Evolutionary conservation across 2,797 vertebrate species (phyloP), one percentile per base, ranked within the genome.

Genomic region (Naso thynnoides): DNA sequence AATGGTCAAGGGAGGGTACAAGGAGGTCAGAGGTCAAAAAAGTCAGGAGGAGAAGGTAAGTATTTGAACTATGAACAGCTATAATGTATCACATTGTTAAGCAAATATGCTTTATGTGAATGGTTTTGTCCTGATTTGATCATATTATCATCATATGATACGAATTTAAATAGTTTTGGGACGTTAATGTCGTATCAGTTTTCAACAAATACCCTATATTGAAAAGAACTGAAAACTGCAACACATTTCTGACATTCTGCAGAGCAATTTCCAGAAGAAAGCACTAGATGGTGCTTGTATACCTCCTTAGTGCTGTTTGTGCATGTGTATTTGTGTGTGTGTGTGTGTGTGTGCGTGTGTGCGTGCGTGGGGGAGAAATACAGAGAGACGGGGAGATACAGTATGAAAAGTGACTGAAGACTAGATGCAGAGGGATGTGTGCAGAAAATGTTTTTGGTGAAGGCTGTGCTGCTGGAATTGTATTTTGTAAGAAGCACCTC

Each of bases 251-350:
- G 33, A 61, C 36, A 70, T 68, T 83, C 67, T 76, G 41, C 60
- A 84, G 76, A 94, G 94, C 91, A 92, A 94, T 96, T 96, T 95
- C 96, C 89, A 84, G 78, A 84, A 86, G 91, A 95, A 94, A 95
- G 94, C 96, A 97, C 96, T 97, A 97, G 97, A 96, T 97, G 97
- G 96, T 96, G 96, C 96, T 95, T 96, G 94, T 93, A 96, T 96
- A 93, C 96, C 95, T 96, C 86, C 77, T 84, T 86, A 87, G 85
- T 70, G 41, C 48, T 72, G 21, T 38, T 26, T 73, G 53, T 79
- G 66, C 47, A 49, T 59, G 60, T 76, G 49, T 69, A 33, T 66
- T 41, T 70, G 48, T 50, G 59, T 45, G 50, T 73, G 64, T 48
- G 33, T 62, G 66, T 65, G 48, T 73, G 60, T 50, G 57, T 45